phyloP scores from a whole-genome alignment of 35 echinoderm and acorn worm genomes.

The Apostichopus parvimensis region DNA sequence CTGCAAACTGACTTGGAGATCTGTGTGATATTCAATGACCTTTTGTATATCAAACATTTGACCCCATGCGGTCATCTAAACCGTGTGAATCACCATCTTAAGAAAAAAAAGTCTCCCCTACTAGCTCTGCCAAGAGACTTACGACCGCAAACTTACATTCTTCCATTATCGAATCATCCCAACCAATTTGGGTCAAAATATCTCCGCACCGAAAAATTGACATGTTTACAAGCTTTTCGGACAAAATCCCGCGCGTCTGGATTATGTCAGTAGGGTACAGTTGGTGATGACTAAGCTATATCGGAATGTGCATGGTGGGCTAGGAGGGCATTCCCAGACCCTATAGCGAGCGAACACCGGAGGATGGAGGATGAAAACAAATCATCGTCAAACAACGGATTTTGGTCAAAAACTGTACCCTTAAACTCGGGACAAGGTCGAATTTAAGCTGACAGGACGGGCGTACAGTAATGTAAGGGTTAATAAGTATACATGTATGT shows the following conservation, averaged over 20 bases:
- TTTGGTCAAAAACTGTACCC: not conserved
- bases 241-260: slow-evolving; percentile 47
- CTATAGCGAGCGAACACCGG: not conserved
- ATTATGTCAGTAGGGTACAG: slow-evolving; percentile 32
- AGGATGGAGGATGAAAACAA: not conserved
- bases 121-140: not conserved
- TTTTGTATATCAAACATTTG: not conserved
- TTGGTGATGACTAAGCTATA: slow-evolving; percentile 7
- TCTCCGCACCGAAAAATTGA: slow-evolving; percentile 5
- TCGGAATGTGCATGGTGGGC: slow-evolving; percentile 32
- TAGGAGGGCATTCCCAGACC: slow-evolving; percentile 29
- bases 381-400: not conserved
- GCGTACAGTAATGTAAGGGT: no score
- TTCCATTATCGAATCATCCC: slow-evolving; percentile 42
- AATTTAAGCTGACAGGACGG: no score
- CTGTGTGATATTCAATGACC: no score
- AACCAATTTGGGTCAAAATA: slow-evolving; percentile 46
- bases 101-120: not conserved
- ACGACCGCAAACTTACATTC: slow-evolving; percentile 46
- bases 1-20: no score
- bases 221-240: slow-evolving; percentile 44
- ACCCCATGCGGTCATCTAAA: slow-evolving; percentile 30
- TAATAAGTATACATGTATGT: no score
- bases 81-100: slow-evolving; percentile 43
- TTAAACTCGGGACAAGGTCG: slow-evolving; percentile 4